A percentile compares a stretch with the other conserved stretches of the same genome.
Conservation (phyloP, 2,888 invertebrate genomes). For the Aleiodes testaceus region DNA sequence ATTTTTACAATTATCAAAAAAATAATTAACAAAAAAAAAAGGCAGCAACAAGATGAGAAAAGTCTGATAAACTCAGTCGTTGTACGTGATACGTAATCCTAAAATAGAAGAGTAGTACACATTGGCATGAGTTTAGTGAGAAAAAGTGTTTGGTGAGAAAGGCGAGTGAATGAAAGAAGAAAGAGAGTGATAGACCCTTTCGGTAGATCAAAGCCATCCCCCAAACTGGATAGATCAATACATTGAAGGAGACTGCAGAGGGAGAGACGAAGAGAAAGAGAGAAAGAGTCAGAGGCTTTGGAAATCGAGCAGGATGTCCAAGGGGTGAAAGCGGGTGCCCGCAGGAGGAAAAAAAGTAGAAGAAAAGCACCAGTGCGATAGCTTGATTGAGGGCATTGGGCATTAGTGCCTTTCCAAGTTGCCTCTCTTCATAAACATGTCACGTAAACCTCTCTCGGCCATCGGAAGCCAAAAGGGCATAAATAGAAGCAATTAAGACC, state of each 20-base stretch:
- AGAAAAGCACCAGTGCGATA: conserved; percentile 52
- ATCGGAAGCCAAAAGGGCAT: conserved; percentile 69
- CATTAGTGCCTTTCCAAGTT: conserved; percentile 61
- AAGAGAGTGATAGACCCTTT: conserved; percentile 58
- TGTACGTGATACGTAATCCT: conserved; percentile 56
- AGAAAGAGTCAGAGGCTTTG: conserved; percentile 23
- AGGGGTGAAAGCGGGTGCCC: conserved; percentile 49
- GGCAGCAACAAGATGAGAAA: conserved; percentile 23
- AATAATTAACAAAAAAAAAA: conserved; percentile 42
- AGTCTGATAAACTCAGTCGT: conserved; percentile 66
- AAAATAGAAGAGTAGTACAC: conserved; percentile 9
- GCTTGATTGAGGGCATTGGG: conserved; percentile 69
- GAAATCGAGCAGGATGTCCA: conserved; percentile 11
- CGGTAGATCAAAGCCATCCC: conserved; percentile 70
- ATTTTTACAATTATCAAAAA: conserved; percentile 69
- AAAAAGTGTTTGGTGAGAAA: conserved; percentile 41
- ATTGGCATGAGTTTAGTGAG: conserved; percentile 22
- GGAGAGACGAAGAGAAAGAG: conserved; percentile 21
- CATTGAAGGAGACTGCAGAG: conserved; percentile 55
- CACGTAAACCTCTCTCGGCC: conserved; percentile 63
- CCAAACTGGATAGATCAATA: conserved; percentile 68
- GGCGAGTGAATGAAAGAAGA: conserved; percentile 17
- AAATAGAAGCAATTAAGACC: conserved; percentile 72
- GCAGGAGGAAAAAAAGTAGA: conserved; percentile 43
- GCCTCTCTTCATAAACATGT: conserved; percentile 69